Base-by-base conservation (phyloP, 2,888 invertebrate genomes). In the Drosophila planitibia region DNA sequence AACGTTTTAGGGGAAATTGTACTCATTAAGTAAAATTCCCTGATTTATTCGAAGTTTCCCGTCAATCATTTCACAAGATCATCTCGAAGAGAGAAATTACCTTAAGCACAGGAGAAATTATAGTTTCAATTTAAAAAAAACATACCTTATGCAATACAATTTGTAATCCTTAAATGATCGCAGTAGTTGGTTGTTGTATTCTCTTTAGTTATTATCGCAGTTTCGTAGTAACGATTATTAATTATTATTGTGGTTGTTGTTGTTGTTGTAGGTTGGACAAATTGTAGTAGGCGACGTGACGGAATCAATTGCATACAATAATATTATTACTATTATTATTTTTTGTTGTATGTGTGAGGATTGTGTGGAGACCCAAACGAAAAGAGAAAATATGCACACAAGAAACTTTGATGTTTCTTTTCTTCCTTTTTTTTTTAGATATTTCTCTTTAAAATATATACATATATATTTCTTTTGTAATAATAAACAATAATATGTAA, bases 221-320 rank as follows among this genome's bases (percentile, higher is more conserved):
- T 76, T 52, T 65, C 74, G 70, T 70, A 71, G 66, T 76, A 69
- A 75, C 75, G 69, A 60, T 55, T 64, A 37, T 66, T 52, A 49
- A 53, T 37, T 54, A 44, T 44, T 60, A 7, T 51, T 28, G 2
- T 33, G 3, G 25, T 72, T 55, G 58, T 57, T 52, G 44, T 61
- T 57, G 47, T 55, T 59, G 61, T 59, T 76, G 79, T 81, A 77
- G 60, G 79, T 83, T 86, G 82, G 82, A 89, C 91, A 91, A 89
- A 91, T 89, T 89, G 91, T 86, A 89, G 91, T 91, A 89, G 91
- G 82, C 91, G 91, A 78, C 87, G 87, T 89, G 87, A 87, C 87
- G 87, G 87, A 87, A 91, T 91, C 74, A 85, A 79, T 85, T 90
- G 79, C 80, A 90, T 82, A 84, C 72, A 82, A 84, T 79, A 74